These are phyloP conservation scores for Otus sunia DNA, from an alignment of 2,113 vertebrate species.

Conservation along the genomic window DNA sequence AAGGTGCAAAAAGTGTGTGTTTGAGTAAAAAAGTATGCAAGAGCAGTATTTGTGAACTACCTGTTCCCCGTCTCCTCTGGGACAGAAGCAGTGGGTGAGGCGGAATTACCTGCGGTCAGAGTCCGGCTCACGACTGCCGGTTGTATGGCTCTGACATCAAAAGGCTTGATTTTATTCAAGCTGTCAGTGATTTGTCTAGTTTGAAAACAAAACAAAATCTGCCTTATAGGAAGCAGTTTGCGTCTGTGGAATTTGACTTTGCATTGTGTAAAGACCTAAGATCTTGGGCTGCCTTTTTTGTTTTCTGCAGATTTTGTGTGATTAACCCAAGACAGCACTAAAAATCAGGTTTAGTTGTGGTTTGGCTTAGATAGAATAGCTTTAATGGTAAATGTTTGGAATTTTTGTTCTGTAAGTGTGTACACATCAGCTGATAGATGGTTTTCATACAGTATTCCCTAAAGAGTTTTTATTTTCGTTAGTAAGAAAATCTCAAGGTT, in stretches of 20 bases:
- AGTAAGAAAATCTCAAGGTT: not conserved
- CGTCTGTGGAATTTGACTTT: not conserved
- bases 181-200: not conserved
- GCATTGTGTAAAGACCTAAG: not conserved
- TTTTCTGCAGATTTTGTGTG: not conserved
- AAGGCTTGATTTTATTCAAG: not conserved
- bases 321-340: not conserved
- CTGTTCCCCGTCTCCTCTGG: too few relatives aligned
- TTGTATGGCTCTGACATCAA: not conserved
- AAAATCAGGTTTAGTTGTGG: not conserved
- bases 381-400: not conserved
- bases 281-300: not conserved
- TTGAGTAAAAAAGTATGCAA: not conserved
- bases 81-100: not conserved
- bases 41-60: not conserved
- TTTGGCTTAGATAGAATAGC: not conserved
- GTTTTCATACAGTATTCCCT: not conserved
- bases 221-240: not conserved
- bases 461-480: not conserved
- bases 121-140: not conserved
- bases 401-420: not conserved
- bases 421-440: not conserved
- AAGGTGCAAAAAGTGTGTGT: not conserved
- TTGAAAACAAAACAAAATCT: not conserved
- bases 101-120: not conserved